These are phyloP conservation scores for Maniola hyperantus DNA, from an alignment of 2,888 invertebrate species.

Conservation along the genomic window DNA sequence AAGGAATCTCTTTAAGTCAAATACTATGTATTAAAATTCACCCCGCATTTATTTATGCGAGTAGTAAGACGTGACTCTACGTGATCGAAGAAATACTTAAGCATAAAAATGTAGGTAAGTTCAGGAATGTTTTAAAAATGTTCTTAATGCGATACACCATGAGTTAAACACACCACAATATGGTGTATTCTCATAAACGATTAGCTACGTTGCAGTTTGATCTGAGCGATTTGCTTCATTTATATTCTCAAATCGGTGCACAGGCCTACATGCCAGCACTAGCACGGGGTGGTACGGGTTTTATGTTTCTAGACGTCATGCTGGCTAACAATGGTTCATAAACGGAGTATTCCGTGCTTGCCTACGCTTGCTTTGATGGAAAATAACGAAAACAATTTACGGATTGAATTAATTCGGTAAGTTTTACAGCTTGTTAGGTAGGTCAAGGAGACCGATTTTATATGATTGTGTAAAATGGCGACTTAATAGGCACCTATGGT, in stretches of 20 bases:
- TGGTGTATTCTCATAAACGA: conserved; percentile 27
- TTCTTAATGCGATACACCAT: background rate
- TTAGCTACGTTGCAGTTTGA: conserved; percentile 40
- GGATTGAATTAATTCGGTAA: background rate
- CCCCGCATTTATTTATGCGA: too few species aligned
- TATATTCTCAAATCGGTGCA: conserved; percentile 43
- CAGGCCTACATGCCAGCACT: conserved; percentile 22
- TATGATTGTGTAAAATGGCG: background rate
- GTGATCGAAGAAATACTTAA: too few species aligned
- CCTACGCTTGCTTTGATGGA: background rate
- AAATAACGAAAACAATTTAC: conserved; percentile 5
- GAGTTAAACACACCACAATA: background rate
- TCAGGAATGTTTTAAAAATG: background rate
- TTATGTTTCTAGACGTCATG: conserved; percentile 21
- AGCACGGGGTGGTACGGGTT: conserved; percentile 43
- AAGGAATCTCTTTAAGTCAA: background rate
- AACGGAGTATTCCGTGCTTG: conserved; percentile 26
- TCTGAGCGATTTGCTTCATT: conserved; percentile 43
- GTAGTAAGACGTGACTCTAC: too few species aligned
- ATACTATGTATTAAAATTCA: too few species aligned
- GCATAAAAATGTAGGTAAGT: background rate
- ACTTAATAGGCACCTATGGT: background rate
- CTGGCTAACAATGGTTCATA: conserved; percentile 25
- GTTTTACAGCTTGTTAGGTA: too few species aligned
- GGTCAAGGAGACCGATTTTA: too few species aligned